Base-by-base conservation (phyloP, 2,797 vertebrate species). In the Ateles fusciceps region DNA sequence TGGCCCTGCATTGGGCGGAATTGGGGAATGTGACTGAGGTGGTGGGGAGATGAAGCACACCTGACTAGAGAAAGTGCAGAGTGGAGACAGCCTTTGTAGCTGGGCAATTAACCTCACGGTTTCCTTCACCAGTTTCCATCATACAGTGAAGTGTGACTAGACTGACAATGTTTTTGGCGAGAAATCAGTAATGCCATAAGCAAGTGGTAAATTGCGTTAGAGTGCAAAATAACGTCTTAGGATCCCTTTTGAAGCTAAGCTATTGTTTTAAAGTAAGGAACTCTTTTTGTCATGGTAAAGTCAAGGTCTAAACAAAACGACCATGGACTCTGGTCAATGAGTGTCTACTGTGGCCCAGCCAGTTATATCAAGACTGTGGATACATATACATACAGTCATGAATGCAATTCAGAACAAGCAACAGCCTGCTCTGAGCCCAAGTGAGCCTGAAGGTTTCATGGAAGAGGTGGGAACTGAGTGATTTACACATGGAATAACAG, bases 181-280 rank as follows among this genome's bases (percentile, higher is more conserved):
- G 68, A 93, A 44, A 79, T 39, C 76, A 92, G 57, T 52, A 42
- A 96, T 91, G 52, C 39, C 72, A 93, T 12, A 86, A 79, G 15
- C 13, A n/a, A 88, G 19, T 80, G 14, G 48, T 90, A 95, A 95
- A 93, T 1, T 91, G 28, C 89, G 28, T 36, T 24, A 86, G 50
- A 88, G 42, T 61, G 5, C 22, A 85, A 88, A 76, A 59, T 42
- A 61, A 81, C 26, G 64, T 4, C 19, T 85, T 81, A 87, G 44
- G 90, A 89, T 80, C 42, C 55, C 71, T 94, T 97, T 46, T 83
- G 93, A 52, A 79, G 50, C 28, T 55, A 93, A 81, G n/a, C 36
- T 42, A 86, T 33, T 95, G 15, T 87, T 93, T 50, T 95, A 21
- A 30, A 93, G 21, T 61, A 74, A 78, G n/a, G 22, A 71, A 96